phyloP scores from a whole-genome alignment of 1,140 invertebrate genomes.

The Drusus annulatus region DNA sequence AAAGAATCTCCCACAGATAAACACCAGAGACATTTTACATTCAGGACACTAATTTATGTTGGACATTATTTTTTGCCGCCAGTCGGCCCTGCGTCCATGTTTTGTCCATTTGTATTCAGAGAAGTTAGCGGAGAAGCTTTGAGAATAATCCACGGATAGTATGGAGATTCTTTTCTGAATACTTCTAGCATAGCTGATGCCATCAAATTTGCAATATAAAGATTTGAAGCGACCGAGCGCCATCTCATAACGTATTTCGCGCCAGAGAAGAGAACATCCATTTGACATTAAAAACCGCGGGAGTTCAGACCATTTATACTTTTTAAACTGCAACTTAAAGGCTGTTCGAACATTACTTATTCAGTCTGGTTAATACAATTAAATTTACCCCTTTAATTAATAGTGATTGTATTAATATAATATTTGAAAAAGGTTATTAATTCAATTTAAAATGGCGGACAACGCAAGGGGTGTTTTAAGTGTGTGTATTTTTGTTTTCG shows the following conservation, averaged over 20 bases:
- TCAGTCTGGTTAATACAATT: background rate
- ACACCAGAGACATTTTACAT: too few species aligned
- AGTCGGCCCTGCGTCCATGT: background rate
- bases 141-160: background rate
- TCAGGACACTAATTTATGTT: too few species aligned
- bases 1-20: too few species aligned
- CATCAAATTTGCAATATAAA: slow-evolving; percentile 35
- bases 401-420: too few species aligned
- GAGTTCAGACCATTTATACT: background rate
- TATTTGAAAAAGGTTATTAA: too few species aligned
- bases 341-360: background rate
- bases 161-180: slow-evolving; percentile 4
- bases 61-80: background rate
- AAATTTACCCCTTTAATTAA: too few species aligned
- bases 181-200: background rate
- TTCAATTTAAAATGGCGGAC: background rate
- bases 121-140: background rate
- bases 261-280: background rate
- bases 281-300: slow-evolving; percentile 10
- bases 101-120: slow-evolving; percentile 20
- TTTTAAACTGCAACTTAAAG: background rate
- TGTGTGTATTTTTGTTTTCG: slow-evolving; percentile 35
- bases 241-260: slow-evolving; percentile 4
- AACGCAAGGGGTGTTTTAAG: background rate
- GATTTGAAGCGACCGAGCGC: background rate